These are phyloP conservation scores for Tetramorium parvispinum DNA, from an alignment of 1,140 invertebrate genomes.

Conservation along the genomic window DNA sequence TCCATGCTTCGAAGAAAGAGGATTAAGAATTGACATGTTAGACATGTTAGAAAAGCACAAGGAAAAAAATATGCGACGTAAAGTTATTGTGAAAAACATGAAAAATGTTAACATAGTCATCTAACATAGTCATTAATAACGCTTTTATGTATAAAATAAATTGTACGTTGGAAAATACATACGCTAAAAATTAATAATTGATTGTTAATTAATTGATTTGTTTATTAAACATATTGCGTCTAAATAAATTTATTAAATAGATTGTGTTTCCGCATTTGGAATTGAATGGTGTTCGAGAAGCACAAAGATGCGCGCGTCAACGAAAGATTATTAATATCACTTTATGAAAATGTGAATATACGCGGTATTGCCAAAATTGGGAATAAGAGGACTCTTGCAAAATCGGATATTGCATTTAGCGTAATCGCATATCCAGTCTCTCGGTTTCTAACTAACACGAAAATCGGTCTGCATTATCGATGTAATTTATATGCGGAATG, in stretches of 20 bases:
- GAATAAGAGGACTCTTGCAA: background rate
- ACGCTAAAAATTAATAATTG: too few relatives aligned
- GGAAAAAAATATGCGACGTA: background rate
- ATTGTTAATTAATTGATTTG: background rate
- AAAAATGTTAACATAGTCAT: background rate
- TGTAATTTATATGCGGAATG: conserved; percentile 60
- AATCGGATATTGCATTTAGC: conserved; percentile 37
- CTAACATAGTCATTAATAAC: background rate
- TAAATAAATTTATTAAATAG: background rate
- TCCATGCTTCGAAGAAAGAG: background rate
- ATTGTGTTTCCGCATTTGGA: background rate
- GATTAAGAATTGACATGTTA: background rate
- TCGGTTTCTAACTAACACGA: conserved; percentile 48
- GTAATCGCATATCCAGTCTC: conserved; percentile 39
- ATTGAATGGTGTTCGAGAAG: background rate
- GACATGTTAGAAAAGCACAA: background rate
- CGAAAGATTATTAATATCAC: conserved; percentile 36
- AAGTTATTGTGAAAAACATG: background rate
- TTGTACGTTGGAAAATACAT: background rate
- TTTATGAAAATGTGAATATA: conserved; percentile 38
- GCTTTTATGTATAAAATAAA: background rate
- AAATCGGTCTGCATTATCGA: conserved; percentile 48
- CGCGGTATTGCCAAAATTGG: background rate
- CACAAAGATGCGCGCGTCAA: background rate
- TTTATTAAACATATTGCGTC: background rate